These are phyloP conservation scores for Dolichopus griseipennis DNA, from an alignment of 2,888 invertebrate genomes.

Conservation along the genomic window DNA sequence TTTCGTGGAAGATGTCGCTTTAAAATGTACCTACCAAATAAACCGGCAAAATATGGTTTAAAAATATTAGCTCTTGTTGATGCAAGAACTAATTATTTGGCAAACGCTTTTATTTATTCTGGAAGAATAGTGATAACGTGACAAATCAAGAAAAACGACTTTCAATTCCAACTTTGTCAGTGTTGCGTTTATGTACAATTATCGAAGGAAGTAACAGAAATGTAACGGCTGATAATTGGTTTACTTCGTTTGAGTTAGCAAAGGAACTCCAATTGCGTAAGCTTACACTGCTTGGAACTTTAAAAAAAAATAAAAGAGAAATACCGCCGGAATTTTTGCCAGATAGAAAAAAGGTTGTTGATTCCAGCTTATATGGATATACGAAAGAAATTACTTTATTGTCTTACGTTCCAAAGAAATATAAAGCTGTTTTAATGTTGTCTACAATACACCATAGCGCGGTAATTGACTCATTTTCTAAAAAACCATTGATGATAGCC, in stretches of 20 bases:
- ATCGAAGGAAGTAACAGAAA: conserved; percentile 21
- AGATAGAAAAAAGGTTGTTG: conserved; percentile 14
- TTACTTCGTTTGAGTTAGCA: conserved; percentile 21
- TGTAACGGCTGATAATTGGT: conserved; percentile 22
- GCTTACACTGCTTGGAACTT: conserved; percentile 20
- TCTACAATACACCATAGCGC: conserved; percentile 18
- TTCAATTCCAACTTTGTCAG: conserved; percentile 20
- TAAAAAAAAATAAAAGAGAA: conserved; percentile 20
- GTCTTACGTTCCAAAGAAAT: conserved; percentile 22
- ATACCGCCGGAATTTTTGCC: conserved; percentile 17
- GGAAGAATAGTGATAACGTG: conserved; percentile 22
- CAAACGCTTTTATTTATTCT: conserved; percentile 19
- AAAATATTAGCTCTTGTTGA: conserved; percentile 12
- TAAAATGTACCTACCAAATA: conserved; percentile 15
- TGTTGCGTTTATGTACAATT: conserved; percentile 21
- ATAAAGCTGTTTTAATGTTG: conserved; percentile 21
- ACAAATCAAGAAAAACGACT: conserved; percentile 11
- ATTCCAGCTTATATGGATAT: conserved; percentile 22
- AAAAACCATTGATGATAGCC: conserved; percentile 20
- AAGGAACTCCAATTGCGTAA: conserved; percentile 17
- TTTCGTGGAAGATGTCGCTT: conserved; percentile 17
- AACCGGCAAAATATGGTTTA: conserved; percentile 18
- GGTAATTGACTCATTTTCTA: conserved; percentile 16
- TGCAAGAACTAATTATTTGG: conserved; percentile 15
- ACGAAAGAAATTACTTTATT: conserved; percentile 19